Base-by-base conservation (phyloP, 2,113 vertebrate species). In the Hoplias malabaricus region DNA sequence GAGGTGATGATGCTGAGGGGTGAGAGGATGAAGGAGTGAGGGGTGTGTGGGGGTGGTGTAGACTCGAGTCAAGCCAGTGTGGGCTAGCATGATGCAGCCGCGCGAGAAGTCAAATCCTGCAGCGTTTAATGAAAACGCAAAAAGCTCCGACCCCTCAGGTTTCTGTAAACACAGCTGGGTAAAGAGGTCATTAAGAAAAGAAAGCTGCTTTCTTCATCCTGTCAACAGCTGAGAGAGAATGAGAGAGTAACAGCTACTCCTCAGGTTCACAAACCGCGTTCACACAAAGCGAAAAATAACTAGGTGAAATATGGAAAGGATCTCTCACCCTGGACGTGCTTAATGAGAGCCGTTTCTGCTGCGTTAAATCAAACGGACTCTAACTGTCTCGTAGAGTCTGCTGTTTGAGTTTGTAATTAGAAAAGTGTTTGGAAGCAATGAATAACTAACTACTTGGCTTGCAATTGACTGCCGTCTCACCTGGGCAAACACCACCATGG, bases 131-230 rank as follows among this genome's bases (percentile, higher is more conserved):
- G 42, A 46, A 67, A 83, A 69, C 69, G 46, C 73, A 50, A 31
- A 77, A 62, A 63, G 66, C 31, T 29, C 19, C 29, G 63, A 76
- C 53, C 73, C 23, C 67, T 75, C 59, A 31, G 63, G 19, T 71
- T 14, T 29, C 19, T 33, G 4, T 69, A 78, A 21, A 77, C 67
- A 70, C 23, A 3, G 54, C 57, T 42, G 13, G 63, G 46, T 80
- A 80, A 80, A 77, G 73, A 80, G 65, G 78, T 78, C 74, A 77
- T 80, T 74, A 78, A 48, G 53, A 73, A 62, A 57, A 59, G 70
- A 67, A 83, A 70, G 70, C 66, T 50, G 57, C 54, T 80, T 80
- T 68, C 53, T 73, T 75, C 65, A 48, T 62, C 68, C 40, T 74
- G 42, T 69, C 78, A 74, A 62, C 12, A n/a, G 29, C 27, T 27